Evolutionary conservation across 53 echinoderm and acorn worm genomes (phyloP).

Genomic region (Actinopyga echinites): DNA sequence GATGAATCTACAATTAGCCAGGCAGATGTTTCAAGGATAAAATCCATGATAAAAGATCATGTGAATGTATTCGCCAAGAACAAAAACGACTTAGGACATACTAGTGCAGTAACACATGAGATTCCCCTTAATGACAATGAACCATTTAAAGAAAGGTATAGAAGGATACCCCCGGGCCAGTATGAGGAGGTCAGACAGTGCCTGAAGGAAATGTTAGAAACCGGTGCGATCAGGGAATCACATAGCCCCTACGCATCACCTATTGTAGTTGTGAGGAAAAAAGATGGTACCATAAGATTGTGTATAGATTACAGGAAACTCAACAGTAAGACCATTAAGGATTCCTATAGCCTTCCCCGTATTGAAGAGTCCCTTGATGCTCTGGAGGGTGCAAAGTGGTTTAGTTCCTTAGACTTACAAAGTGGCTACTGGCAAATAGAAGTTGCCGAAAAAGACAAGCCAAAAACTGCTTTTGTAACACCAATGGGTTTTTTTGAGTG

Average conservation of each 20-base stretch:
- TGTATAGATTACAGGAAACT: slow-evolving; percentile 45
- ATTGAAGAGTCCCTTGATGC: slow-evolving; percentile 15
- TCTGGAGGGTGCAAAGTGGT: slow-evolving; percentile 31
- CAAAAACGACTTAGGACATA: slow-evolving; percentile 34
- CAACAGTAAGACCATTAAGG: slow-evolving; percentile 10
- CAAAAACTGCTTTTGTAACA: neutral
- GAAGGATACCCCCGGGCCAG: slow-evolving; percentile 36
- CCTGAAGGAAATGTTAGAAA: slow-evolving; percentile 14
- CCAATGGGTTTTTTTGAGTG: slow-evolving; percentile 27
- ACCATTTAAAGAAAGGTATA: slow-evolving; percentile 27
- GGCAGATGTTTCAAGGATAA: neutral
- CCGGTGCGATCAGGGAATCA: slow-evolving; percentile 27
- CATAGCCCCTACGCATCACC: slow-evolving; percentile 47
- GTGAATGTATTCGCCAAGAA: neutral
- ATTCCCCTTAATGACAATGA: neutral
- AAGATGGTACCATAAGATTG: slow-evolving; percentile 4
- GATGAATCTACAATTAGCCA: neutral
- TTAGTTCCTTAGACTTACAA: slow-evolving; percentile 31
- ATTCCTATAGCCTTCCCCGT: slow-evolving; percentile 23
- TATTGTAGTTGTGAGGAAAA: slow-evolving; percentile 24
- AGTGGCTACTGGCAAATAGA: slow-evolving; percentile 22
- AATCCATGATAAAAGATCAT: neutral
- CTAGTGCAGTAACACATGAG: slow-evolving; percentile 11
- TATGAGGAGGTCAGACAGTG: slow-evolving; percentile 40
- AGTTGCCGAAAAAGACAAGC: neutral